Evolutionary conservation across 1,140 invertebrate species (phyloP).

Genomic region (Harlomillsia oculata): DNA sequence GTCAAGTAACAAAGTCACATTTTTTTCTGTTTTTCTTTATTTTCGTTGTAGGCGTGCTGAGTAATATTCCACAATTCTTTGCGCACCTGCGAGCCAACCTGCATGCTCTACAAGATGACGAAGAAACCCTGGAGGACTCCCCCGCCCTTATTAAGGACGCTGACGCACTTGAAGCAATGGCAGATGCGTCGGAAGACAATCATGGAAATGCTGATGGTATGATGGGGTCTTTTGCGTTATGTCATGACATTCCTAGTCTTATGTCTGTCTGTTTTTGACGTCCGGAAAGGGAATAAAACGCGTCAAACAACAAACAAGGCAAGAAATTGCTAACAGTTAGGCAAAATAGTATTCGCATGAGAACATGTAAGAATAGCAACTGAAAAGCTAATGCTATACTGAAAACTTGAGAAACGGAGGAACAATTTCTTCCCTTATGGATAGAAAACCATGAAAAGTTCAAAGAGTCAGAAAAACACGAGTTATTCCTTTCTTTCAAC

Average conservation of each 20-base stretch:
- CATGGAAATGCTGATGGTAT: no score
- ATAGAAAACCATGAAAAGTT: not conserved
- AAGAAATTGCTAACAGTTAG: no score
- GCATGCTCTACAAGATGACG: slow-evolving; percentile 19
- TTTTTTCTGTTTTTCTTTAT: no score
- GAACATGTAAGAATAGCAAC: no score
- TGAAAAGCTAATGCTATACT: no score
- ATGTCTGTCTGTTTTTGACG: no score
- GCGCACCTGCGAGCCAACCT: slow-evolving; percentile 29
- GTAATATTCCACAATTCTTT: slow-evolving; percentile 29
- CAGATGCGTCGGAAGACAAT: not conserved
- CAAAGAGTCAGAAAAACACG: not conserved
- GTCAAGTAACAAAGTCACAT: no score
- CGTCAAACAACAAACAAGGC: no score
- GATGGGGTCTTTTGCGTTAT: no score
- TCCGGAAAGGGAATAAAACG: no score
- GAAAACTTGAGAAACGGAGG: not conserved
- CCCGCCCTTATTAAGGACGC: slow-evolving; percentile 6
- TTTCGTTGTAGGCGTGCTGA: slow-evolving; percentile 29
- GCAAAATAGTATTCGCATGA: no score
- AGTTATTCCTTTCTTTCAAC: not conserved
- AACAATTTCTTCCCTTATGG: not conserved
- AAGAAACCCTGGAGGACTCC: not conserved
- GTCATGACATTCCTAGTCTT: no score
- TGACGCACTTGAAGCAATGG: not conserved